Conservation (phyloP, 2,797 vertebrate species). For the Pantherophis alleghaniensis region DNA sequence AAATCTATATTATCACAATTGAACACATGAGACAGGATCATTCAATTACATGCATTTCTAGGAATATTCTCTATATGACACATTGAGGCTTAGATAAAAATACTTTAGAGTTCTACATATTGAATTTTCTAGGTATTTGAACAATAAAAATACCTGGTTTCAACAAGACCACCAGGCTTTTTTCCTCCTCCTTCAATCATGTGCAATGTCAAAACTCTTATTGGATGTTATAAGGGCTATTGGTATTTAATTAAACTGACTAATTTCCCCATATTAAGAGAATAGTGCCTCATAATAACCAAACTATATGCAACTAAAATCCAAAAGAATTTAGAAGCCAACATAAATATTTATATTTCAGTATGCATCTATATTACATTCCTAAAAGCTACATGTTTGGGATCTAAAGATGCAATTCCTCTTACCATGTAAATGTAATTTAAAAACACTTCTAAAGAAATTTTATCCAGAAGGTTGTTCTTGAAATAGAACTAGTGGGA, state of each 20-base stretch:
- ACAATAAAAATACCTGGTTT: background rate
- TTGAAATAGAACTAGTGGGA: slow-evolving; percentile 48
- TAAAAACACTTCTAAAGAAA: slow-evolving; percentile 48
- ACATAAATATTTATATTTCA: background rate
- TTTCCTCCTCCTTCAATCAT: background rate
- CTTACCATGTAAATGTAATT: slow-evolving; percentile 51
- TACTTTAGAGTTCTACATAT: background rate
- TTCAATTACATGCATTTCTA: background rate
- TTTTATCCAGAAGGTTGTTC: slow-evolving; percentile 25
- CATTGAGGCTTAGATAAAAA: background rate
- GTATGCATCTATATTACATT: slow-evolving; percentile 9
- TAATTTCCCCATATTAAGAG: background rate
- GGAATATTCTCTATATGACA: background rate
- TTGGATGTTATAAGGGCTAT: no score
- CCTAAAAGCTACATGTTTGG: slow-evolving; percentile 37
- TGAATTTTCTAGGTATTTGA: background rate
- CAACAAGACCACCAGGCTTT: background rate
- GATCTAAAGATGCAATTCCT: slow-evolving; percentile 52
- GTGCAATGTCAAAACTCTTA: background rate
- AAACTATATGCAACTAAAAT: background rate
- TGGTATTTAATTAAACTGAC: background rate
- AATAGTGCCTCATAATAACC: background rate
- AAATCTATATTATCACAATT: background rate
- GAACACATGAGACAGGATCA: background rate
- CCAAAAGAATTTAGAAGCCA: background rate